Evolutionary conservation across 2,113 vertebrate species (phyloP), one percentile per base, ranked within the genome.

Genomic region (Eptatretus burgeri): DNA sequence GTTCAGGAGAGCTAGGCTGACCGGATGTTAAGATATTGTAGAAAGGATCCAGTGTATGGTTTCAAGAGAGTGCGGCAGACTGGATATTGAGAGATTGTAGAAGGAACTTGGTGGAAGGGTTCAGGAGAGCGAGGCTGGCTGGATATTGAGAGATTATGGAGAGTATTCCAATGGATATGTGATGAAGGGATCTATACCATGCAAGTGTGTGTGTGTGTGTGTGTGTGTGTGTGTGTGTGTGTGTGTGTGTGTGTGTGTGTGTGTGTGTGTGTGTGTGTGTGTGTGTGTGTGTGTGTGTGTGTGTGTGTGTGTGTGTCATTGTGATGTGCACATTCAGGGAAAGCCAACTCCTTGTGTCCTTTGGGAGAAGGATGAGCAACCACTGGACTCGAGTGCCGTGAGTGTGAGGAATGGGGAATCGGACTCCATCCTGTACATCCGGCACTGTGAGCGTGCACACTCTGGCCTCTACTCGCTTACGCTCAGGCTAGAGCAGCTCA

Each of bases 341-440:
- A 87, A 85, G 68, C 85, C 85, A 1, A 77, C 77, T 14, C 85
- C 85, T 1, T 64, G 75, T 2, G 80, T 81, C 63, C 77, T 74
- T 64, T 89, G 85, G 85, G 69, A 67, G 7, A 87, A 80, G 69
- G 81, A 80, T 0, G 80, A 74, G 1, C 65, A 70, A 2, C 77
- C 74, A 5, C 62, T 89, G 70, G 83, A 83, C 50, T 81, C 74
- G 51, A 72, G 67, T 10, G 70, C 77, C 1, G 71, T 84, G 52
- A 73, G 77, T 9, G 64, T 76, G 20, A 77, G 77, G 1, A 83
- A 76, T 67, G 78, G 71, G 1, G 79, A 79, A 0, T 50, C 77
- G 5, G 81, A 86, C 75, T 78, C 78, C 9, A 81, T 87, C 68
- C 72, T 89, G 67, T 89, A 87, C 70, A 81, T 87, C 69, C 79